Conservation (phyloP, 2,888 invertebrate genomes). For the Rhogogaster chlorosoma region DNA sequence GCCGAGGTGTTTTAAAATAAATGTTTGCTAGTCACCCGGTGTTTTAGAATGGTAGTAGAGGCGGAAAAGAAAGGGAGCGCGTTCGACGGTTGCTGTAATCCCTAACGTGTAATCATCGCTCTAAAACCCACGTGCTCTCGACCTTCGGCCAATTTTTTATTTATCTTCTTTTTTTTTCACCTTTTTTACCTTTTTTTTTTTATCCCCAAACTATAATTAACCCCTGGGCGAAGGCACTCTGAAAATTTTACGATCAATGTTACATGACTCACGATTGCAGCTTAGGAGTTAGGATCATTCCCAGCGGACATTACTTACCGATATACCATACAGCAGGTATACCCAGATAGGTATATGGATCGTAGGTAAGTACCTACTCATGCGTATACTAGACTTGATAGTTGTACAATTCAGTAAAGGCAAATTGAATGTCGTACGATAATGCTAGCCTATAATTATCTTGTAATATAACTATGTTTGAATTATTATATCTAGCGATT, state of each 20-base stretch:
- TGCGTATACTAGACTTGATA: not conserved
- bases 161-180: not conserved
- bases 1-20: slow-evolving; percentile 74
- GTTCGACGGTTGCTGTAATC: slow-evolving; percentile 32
- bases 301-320: not conserved
- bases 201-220: slow-evolving; percentile 12
- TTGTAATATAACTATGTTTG: not conserved
- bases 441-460: not conserved
- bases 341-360: not conserved
- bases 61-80: not conserved
- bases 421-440: not conserved
- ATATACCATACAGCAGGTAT: not conserved
- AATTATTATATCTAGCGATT: not conserved
- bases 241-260: slow-evolving; percentile 37
- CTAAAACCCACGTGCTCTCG: slow-evolving; percentile 30
- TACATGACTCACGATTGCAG: slow-evolving; percentile 34
- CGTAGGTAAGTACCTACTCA: not conserved
- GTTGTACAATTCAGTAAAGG: not conserved
- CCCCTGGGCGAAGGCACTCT: not conserved
- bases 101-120: slow-evolving; percentile 48
- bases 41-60: slow-evolving; percentile 8
- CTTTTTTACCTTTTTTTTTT: not conserved
- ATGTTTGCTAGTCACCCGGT: slow-evolving; percentile 55
- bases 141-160: slow-evolving; percentile 39
- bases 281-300: not conserved